A percentile compares a stretch with the other conserved stretches of the same genome.
phyloP scores from a whole-genome alignment of 2,888 invertebrate genomes.

The Apocheima hispidaria region DNA sequence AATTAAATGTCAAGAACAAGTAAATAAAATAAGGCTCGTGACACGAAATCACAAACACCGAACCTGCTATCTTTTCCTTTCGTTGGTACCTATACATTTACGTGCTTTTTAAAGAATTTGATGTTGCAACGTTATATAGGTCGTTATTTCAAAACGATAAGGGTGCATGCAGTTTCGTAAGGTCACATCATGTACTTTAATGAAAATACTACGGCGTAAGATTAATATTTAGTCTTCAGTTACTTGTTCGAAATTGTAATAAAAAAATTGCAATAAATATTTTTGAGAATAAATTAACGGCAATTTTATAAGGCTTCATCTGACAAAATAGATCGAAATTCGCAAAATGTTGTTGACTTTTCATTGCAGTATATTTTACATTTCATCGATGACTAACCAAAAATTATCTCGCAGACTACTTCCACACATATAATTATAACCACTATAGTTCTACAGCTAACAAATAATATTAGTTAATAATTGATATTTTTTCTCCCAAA shows the following conservation, averaged over 20 bases:
- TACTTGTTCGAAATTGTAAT: too few relatives aligned
- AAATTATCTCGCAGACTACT: too few relatives aligned
- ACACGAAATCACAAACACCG: conserved; percentile 5
- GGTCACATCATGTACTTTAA: background rate
- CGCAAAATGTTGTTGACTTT: background rate
- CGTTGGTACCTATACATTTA: conserved; percentile 10
- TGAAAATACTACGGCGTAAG: conserved; percentile 13
- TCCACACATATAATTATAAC: too few relatives aligned
- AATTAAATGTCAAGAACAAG: background rate
- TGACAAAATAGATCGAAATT: too few relatives aligned
- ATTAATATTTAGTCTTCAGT: background rate
- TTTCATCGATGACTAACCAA: too few relatives aligned
- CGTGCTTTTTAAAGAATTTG: conserved; percentile 7
- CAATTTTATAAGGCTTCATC: too few relatives aligned
- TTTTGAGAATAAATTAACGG: too few relatives aligned
- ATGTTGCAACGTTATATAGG: conserved; percentile 4
- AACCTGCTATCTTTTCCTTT: conserved; percentile 1
- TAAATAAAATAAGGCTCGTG: background rate
- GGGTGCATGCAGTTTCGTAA: conserved; percentile 8
- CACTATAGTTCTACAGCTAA: too few relatives aligned
- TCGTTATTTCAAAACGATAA: conserved; percentile 1
- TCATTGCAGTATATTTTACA: too few relatives aligned
- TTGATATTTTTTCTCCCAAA: too few relatives aligned
- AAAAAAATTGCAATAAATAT: too few relatives aligned
- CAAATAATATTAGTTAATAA: too few relatives aligned